Conservation (phyloP, 2,113 vertebrate species). For the Amphiprion ocellaris region DNA sequence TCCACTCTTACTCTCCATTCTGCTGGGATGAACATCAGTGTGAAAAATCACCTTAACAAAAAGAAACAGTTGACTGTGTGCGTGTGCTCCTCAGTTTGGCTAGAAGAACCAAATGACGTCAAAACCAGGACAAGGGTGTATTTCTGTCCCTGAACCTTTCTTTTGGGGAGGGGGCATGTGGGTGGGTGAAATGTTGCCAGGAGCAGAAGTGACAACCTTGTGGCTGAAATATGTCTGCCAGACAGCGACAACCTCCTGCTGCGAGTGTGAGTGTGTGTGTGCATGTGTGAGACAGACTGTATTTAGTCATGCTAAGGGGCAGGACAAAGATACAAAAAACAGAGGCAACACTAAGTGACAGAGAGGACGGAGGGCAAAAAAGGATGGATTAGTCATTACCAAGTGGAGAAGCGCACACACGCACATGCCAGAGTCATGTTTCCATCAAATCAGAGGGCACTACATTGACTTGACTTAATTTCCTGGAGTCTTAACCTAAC, state of each 20-base stretch:
- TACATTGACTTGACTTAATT: background rate
- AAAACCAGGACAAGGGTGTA: conserved; percentile 34
- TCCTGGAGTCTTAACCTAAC: background rate
- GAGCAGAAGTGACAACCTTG: conserved; percentile 67
- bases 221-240: conserved; percentile 64
- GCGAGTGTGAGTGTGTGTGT: background rate
- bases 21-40: conserved; percentile 3
- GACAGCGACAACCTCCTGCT: conserved; percentile 35
- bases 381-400: conserved; percentile 61
- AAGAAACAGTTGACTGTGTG: conserved; percentile 10
- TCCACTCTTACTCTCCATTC: conserved; percentile 2
- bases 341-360: conserved; percentile 73
- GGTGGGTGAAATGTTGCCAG: conserved; percentile 48
- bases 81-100: conserved; percentile 25
- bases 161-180: conserved; percentile 12
- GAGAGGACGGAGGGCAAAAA: conserved; percentile 57
- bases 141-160: conserved; percentile 53
- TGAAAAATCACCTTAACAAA: conserved; percentile 51
- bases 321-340: conserved; percentile 75
- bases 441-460: conserved; percentile 16
- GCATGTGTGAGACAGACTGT: conserved; percentile 45
- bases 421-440: conserved; percentile 1
- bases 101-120: conserved; percentile 44
- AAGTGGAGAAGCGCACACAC: conserved; percentile 34
- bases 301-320: conserved; percentile 76